A percentile compares a stretch with the other conserved stretches of the same genome.
phyloP scores from a whole-genome alignment of 2,113 vertebrate genomes.

The Hylia prasina region DNA sequence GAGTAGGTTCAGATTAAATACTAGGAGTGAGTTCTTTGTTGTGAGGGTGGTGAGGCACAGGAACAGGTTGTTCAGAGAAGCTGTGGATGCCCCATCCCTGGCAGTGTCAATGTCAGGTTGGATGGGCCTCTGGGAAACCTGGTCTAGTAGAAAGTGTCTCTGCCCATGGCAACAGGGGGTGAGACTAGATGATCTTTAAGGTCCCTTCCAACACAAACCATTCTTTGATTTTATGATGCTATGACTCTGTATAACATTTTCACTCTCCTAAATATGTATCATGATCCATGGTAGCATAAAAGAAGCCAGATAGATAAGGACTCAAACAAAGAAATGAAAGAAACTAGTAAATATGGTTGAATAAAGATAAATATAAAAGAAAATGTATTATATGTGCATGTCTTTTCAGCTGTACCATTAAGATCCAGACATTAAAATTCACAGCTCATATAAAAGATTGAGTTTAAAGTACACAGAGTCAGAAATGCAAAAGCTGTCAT shows the following conservation, averaged over 20 bases:
- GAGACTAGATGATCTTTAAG: not conserved
- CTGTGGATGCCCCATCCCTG: not conserved
- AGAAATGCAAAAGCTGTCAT: not conserved
- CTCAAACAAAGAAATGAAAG: not conserved
- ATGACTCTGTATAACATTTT: not conserved
- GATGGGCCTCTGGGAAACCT: not conserved
- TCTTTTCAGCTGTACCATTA: not conserved
- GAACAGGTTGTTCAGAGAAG: not conserved
- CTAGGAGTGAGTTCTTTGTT: not conserved
- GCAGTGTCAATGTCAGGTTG: not conserved
- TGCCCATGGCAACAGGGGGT: rapidly evolving
- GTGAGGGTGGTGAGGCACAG: not conserved
- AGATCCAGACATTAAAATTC: not conserved
- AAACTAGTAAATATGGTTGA: not conserved
- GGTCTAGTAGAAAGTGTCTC: not conserved
- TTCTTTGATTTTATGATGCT: not conserved
- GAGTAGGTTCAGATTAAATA: not conserved
- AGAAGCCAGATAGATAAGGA: not conserved
- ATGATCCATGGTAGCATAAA: not conserved
- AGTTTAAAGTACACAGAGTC: not conserved
- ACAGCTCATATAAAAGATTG: not conserved
- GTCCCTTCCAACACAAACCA: not conserved
- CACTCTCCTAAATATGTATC: not conserved
- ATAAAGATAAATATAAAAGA: not conserved
- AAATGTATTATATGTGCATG: not conserved